Conservation (phyloP, 2,888 invertebrate genomes). For the Rhagophthalmus giganteus region DNA sequence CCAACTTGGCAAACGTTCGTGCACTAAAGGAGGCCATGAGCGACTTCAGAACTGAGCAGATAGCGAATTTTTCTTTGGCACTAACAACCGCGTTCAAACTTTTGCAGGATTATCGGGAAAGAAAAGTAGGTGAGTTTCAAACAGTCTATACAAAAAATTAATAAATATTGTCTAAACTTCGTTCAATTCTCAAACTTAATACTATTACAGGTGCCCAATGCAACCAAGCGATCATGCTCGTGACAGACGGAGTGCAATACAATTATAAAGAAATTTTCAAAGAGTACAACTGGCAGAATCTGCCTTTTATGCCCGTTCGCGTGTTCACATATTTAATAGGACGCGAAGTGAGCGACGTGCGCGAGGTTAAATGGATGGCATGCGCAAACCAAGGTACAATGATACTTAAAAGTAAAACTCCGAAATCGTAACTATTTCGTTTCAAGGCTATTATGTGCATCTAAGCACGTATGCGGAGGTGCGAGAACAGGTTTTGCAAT, state of each 20-base stretch:
- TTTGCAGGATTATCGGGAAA: slow-evolving; percentile 57
- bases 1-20: slow-evolving; percentile 81
- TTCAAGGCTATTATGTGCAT: slow-evolving; percentile 88
- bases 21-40: slow-evolving; percentile 81
- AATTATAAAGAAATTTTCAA: slow-evolving; percentile 92
- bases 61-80: slow-evolving; percentile 92
- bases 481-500: slow-evolving; percentile 91
- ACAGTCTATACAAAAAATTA: not conserved
- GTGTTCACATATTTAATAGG: slow-evolving; percentile 98
- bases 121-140: slow-evolving; percentile 41
- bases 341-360: slow-evolving; percentile 78
- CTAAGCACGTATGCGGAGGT: slow-evolving; percentile 96
- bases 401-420: too few species aligned
- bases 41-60: slow-evolving; percentile 77
- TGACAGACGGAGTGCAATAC: slow-evolving; percentile 98
- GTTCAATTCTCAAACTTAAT: not conserved
- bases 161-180: too few species aligned
- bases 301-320: slow-evolving; percentile 80
- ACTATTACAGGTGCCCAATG: slow-evolving; percentile 58
- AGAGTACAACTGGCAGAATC: slow-evolving; percentile 80
- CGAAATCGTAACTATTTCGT: not conserved
- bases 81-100: slow-evolving; percentile 88
- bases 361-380: slow-evolving; percentile 97
- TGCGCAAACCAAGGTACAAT: slow-evolving; percentile 83
- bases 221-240: slow-evolving; percentile 96